Evolutionary conservation across 2,888 invertebrate genomes (phyloP), one percentile per base, ranked within the genome.

Genomic region (Anticlea derivata): DNA sequence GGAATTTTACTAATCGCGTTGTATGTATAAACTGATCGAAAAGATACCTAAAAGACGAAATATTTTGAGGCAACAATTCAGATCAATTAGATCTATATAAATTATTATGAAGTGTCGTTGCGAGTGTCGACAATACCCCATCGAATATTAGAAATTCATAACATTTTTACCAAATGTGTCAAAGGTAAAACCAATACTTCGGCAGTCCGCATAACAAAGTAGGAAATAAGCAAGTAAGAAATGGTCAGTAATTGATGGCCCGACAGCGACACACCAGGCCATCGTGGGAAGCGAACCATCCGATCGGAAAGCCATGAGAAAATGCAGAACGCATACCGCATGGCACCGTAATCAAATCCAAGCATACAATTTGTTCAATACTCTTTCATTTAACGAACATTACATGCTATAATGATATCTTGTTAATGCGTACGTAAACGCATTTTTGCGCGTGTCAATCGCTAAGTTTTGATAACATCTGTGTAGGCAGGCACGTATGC

Each of bases 211-310:
- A 51, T 51, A 51, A n/a, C 12, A 35, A 41, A 43, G 31, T 45
- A 57, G 50, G 46, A 56, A 58, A 56, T 56, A 58, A 50, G 48
- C 52, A 51, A 51, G 58, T 54, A 63, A 53, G 54, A 53, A 57
- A 50, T 58, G 45, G 46, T 31, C 41, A 29, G 65, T 68, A 73
- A 73, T 70, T 67, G 64, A 50, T 58, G 51, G 58, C 57, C 20
- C 53, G 26, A 59, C 56, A 58, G 17, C 53, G 26, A 59, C 56
- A 58, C 62, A 58, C 60, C 63, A 55, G 51, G 66, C 68, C 66
- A 66, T 58, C 80, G 78, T 78, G 78, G 72, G 77, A 78, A 75
- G 63, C 55, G 45, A 44, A 49, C 63, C 66, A 75, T 60, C 66
- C 62, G 73, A 55, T 58, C 53, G 64, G 64, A 29, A 66, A 69